A percentile compares a stretch with the other conserved stretches of the same genome.
These are phyloP conservation scores for Adelphocoris suturalis DNA, from an alignment of 2,888 invertebrate genomes.

Conservation along the genomic window DNA sequence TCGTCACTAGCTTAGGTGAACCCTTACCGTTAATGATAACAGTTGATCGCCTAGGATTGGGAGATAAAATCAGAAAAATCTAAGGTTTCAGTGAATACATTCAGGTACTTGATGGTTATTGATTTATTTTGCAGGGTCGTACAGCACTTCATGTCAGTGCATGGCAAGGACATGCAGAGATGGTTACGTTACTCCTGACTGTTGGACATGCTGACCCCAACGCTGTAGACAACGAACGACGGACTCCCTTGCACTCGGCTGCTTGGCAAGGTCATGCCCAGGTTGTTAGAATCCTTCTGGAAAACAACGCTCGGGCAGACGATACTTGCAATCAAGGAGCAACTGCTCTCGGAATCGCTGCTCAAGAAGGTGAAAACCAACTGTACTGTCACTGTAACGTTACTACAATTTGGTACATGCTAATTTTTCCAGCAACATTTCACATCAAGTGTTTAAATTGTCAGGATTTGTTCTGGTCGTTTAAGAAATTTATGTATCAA, in stretches of 20 bases:
- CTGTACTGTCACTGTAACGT: too few species aligned
- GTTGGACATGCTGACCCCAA: conserved; percentile 92
- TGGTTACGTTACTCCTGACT: conserved; percentile 91
- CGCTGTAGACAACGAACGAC: conserved; percentile 90
- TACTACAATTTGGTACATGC: too few species aligned
- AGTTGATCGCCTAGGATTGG: too few species aligned
- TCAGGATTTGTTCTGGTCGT: too few species aligned
- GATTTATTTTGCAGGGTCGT: conserved; percentile 81
- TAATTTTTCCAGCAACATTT: too few species aligned
- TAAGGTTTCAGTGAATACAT: too few species aligned
- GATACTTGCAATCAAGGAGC: conserved; percentile 97
- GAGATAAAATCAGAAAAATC: too few species aligned
- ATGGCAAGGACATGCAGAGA: conserved; percentile 96
- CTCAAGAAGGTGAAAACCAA: conserved; percentile 86
- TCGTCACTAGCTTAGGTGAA: too few species aligned
- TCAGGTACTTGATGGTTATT: too few species aligned
- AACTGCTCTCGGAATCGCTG: conserved; percentile 95
- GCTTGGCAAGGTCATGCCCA: conserved; percentile 96
- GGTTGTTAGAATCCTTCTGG: conserved; percentile 89
- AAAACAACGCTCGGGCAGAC: conserved; percentile 90
- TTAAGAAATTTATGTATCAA: too few species aligned
- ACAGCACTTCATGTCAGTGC: conserved; percentile 94
- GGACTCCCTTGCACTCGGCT: conserved; percentile 95
- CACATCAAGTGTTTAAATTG: too few species aligned
- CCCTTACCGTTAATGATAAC: too few species aligned